phyloP scores from a whole-genome alignment of 2,797 vertebrate genomes.

The Sciurus vulgaris region DNA sequence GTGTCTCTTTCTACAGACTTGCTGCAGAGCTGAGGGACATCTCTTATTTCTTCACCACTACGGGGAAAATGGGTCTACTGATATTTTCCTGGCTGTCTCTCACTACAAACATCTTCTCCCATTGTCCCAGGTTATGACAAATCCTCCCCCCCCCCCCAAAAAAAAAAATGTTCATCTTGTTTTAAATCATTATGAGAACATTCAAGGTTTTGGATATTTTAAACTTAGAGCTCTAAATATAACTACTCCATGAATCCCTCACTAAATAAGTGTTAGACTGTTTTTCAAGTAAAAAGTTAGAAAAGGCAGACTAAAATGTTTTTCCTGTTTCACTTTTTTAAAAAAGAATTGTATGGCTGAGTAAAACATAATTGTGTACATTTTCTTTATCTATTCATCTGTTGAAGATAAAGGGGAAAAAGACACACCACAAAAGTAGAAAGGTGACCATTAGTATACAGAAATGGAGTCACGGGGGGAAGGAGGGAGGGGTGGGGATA shows the following conservation, averaged over 20 bases:
- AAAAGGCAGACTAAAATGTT: neutral
- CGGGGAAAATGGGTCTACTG: neutral
- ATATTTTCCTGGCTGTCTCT: neutral
- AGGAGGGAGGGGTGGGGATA: too few species aligned
- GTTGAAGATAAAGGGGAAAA: too few species aligned
- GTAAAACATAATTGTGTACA: too few species aligned
- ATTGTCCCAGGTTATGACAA: neutral
- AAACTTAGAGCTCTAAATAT: neutral
- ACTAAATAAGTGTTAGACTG: neutral
- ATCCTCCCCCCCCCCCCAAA: neutral
- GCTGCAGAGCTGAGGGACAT: neutral
- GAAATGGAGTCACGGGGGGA: too few species aligned
- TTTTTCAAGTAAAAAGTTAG: neutral
- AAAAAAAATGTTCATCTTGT: neutral
- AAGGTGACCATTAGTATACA: too few species aligned
- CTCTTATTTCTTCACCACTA: neutral
- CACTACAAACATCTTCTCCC: neutral
- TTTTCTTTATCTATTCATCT: too few species aligned
- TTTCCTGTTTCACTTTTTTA: neutral
- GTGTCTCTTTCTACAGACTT: neutral
- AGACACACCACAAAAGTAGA: too few species aligned
- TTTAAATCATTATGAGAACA: constrained; percentile 22
- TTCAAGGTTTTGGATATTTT: neutral
- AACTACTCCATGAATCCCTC: neutral
- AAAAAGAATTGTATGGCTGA: neutral